A percentile compares a stretch with the other conserved stretches of the same genome.
phyloP scores from a whole-genome alignment of 2,888 invertebrate species.

The Eucriotettix oculatus region DNA sequence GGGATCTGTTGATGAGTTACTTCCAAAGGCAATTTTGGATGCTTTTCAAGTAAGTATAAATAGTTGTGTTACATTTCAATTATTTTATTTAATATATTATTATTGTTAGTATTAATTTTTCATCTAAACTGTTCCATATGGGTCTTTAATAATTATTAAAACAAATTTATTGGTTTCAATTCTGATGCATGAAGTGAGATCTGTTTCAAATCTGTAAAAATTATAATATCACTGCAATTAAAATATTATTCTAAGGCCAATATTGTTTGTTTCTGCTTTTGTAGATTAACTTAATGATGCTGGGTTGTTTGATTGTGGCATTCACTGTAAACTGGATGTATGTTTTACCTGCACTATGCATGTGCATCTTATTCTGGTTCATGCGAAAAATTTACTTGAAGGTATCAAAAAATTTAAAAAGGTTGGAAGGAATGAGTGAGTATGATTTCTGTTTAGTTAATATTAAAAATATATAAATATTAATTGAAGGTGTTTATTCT shows the following conservation, averaged over 20 bases:
- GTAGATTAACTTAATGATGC: constrained; percentile 27
- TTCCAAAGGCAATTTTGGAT: too few relatives aligned
- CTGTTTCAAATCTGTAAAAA: too few relatives aligned
- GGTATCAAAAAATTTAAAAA: constrained; percentile 55
- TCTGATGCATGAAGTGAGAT: too few relatives aligned
- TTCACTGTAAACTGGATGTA: constrained; percentile 43
- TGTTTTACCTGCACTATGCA: constrained; percentile 36
- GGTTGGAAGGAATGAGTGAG: constrained; percentile 37
- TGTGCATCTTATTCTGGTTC: constrained; percentile 37
- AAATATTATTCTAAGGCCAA: not conserved
- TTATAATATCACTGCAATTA: too few relatives aligned
- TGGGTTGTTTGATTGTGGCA: constrained; percentile 42
- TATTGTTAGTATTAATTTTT: too few relatives aligned
- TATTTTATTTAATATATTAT: too few relatives aligned
- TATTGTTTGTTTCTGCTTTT: not conserved
- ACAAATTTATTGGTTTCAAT: too few relatives aligned
- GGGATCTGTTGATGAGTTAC: too few relatives aligned
- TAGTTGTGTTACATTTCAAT: too few relatives aligned
- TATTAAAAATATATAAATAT: not conserved
- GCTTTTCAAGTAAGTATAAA: too few relatives aligned
- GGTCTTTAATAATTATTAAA: too few relatives aligned
- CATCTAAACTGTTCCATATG: too few relatives aligned
- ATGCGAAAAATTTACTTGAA: constrained; percentile 44
- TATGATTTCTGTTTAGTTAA: not conserved
- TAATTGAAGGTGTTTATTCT: not conserved